Conservation (phyloP, 2,113 vertebrate species). For the Bostrychus sinensis region DNA sequence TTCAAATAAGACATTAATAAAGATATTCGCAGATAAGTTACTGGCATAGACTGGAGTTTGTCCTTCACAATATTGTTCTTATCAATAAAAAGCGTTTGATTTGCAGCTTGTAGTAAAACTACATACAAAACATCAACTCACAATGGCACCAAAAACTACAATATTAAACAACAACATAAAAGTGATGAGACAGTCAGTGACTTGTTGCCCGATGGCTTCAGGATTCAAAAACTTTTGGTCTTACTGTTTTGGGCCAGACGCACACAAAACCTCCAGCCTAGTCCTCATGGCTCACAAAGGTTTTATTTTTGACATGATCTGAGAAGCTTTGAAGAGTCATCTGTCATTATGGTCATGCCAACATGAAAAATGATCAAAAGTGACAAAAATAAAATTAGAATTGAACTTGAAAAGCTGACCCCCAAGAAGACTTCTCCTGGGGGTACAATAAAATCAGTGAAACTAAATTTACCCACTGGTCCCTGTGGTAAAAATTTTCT, state of each 20-base stretch:
- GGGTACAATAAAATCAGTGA: not conserved
- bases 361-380: slow-evolving; percentile 4
- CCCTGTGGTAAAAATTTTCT: slow-evolving; percentile 2
- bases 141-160: not conserved
- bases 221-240: not conserved
- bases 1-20: too few relatives aligned
- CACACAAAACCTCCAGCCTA: not conserved
- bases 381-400: slow-evolving; percentile 10
- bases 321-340: not conserved
- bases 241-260: not conserved
- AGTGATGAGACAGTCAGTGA: not conserved
- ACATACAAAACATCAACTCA: not conserved
- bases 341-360: not conserved
- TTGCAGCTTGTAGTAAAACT: too few relatives aligned
- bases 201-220: not conserved
- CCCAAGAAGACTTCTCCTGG: not conserved
- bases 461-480: not conserved
- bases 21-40: too few relatives aligned
- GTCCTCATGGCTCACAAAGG: not conserved
- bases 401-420: slow-evolving; percentile 8
- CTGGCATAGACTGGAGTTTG: too few relatives aligned
- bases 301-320: not conserved
- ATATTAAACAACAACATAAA: too few relatives aligned
- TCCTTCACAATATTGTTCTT: too few relatives aligned
- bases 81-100: too few relatives aligned